Evolutionary conservation across 2,113 vertebrate genomes (phyloP), one percentile per base, ranked within the genome.

Genomic region (Chroicocephalus ridibundus): DNA sequence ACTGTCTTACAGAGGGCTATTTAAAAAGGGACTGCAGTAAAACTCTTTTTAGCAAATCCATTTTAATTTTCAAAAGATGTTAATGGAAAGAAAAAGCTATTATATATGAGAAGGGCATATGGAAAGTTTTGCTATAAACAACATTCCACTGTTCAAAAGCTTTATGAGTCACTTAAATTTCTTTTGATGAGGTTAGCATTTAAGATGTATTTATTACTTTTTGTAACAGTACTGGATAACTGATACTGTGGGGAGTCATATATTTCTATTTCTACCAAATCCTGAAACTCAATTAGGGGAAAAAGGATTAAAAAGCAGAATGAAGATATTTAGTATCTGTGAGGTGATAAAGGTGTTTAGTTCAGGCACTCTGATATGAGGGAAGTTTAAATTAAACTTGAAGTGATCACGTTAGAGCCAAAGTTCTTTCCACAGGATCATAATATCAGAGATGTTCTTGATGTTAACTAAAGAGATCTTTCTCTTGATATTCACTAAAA

Each of bases 171-270:
- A 76, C 74, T 94, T 92, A 83, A 82, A 90, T 93, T 86, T 90
- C 32, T 91, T 95, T 87, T 94, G 40, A 74, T 86, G 32, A 78
- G 40, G 46, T 93, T 91, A 96, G 32, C 26, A 89, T 97, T 97
- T 96, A 92, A 96, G 62, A 38, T 83, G 19, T 90, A 92, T 95
- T 95, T 96, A 81, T 91, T 87, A 82, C 74, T 94, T 95, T 86
- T 95, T 92, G 68, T 91, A 74, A 64, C 5, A 72, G 57, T n/a
- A 40, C 40, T 49, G 15, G 29, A 18, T 78, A 86, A 81, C 32
- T 57, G 55, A 76, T 81, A 57, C 54, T 74, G 44, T 52, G 26
- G 16, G 25, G 34, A 85, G 31, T 76, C 16, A 40, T 71, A 92
- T 93, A 87, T 90, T 94, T 90, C 38, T 77, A 36, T 24, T 92